Base-by-base conservation (phyloP, 2,888 invertebrate genomes). In the Torymus auratus region DNA sequence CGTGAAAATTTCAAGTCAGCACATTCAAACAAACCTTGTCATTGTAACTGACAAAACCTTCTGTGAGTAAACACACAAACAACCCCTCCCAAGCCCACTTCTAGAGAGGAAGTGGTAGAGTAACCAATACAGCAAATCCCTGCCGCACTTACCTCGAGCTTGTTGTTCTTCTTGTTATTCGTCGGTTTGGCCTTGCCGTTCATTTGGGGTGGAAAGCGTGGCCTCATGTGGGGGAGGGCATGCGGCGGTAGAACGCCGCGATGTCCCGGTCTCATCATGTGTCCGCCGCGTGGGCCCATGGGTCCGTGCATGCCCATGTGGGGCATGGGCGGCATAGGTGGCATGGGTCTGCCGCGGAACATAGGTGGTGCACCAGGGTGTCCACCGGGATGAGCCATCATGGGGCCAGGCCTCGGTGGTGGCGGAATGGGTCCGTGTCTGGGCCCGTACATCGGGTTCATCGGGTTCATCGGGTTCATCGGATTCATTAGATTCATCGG, bases 101-200 rank as follows among this genome's bases (percentile, higher is more conserved):
- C 7, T 7, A 41, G 41, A 41, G 7, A 41, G 1, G 41, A 7
- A 41, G 7, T 20, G 20, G 5, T 41, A 41, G 7, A 41, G 41
- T 7, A 41, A 41, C 7, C 5, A 41, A 5, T 28, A 41, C 41
- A 41, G 7, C 7, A 41, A 41, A 7, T 5, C 41, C 41, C 7
- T 41, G 41, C 1, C 7, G 1, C 13, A 28, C 53, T n/a, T 85
- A 90, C 91, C 86, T 90, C 89, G 0, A 88, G 81, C 84, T 89
- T 90, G 84, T 70, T 88, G 70, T 83, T 84, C 84, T 89, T 90
- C 73, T 89, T 91, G 2, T 83, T 73, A 67, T 85, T 87, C 50
- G 85, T 82, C 53, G 23, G 23, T 84, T 90, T 91, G 15, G 83
- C 83, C 80, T 89, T 90, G 78, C 84, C 75, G 62, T 84, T 87